A percentile compares a stretch with the other conserved stretches of the same genome.
Evolutionary conservation across 2,797 vertebrate genomes (phyloP).

Genomic region (Onychomys torridus): DNA sequence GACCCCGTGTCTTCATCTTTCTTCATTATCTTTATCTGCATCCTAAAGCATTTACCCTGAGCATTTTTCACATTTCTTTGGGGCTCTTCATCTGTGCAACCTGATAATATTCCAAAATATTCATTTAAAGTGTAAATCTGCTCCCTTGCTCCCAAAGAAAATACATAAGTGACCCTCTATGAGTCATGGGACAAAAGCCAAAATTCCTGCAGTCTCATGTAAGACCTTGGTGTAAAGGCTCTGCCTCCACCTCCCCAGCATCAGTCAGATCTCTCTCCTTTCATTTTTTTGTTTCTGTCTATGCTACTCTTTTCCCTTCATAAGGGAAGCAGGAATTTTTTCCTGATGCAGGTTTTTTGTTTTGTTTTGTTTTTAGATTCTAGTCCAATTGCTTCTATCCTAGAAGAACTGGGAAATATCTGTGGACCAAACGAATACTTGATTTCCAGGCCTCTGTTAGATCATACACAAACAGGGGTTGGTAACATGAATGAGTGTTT

Average conservation of each 20-base stretch:
- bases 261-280: too few relatives aligned
- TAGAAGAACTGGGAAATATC: too few relatives aligned
- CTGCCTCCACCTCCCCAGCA: too few relatives aligned
- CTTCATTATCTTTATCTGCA: accelerated
- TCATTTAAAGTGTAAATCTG: neutral
- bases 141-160: neutral
- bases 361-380: neutral
- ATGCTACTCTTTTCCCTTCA: accelerated
- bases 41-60: neutral
- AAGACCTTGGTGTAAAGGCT: accelerated
- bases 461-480: accelerated
- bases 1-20: too few relatives aligned
- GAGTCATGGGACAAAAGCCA: too few relatives aligned
- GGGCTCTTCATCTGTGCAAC: neutral
- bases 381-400: neutral
- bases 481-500: accelerated
- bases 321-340: neutral
- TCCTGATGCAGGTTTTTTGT: too few relatives aligned
- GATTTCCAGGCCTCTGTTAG: accelerated
- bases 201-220: too few relatives aligned
- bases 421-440: accelerated
- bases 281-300: neutral
- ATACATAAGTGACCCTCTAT: too few relatives aligned
- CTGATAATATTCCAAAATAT: neutral
- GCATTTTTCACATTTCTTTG: accelerated